Conservation (phyloP, 2,113 vertebrate genomes). For the Centropristis striata region DNA sequence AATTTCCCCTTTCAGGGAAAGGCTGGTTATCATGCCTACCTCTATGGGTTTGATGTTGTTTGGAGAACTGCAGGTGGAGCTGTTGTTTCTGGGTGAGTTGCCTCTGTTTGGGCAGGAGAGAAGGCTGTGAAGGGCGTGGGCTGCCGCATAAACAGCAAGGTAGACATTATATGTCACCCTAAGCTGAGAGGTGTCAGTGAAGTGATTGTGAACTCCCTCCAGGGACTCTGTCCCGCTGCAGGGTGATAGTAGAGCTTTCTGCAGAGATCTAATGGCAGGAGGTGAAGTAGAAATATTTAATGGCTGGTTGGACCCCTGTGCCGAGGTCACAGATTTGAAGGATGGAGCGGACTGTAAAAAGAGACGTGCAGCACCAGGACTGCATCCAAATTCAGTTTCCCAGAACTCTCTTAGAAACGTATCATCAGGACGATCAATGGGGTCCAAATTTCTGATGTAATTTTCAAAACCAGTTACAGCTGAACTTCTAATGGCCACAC, state of each 20-base stretch:
- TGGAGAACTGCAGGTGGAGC: constrained; percentile 65
- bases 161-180: constrained; percentile 85
- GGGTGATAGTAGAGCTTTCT: constrained; percentile 55
- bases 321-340: neutral
- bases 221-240: constrained; percentile 85
- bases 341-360: neutral
- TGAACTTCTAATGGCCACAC: constrained; percentile 82
- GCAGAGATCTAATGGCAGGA: too few species aligned
- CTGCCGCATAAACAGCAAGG: constrained; percentile 84
- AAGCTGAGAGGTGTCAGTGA: constrained; percentile 82
- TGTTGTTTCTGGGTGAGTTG: constrained; percentile 30
- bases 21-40: constrained; percentile 52
- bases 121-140: constrained; percentile 83
- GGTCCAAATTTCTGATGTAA: constrained; percentile 75
- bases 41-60: constrained; percentile 71
- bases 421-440: constrained; percentile 64
- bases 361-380: constrained; percentile 9
- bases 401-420: constrained; percentile 76
- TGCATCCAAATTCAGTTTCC: constrained; percentile 79
- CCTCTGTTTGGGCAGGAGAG: constrained; percentile 69
- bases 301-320: neutral
- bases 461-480: constrained; percentile 78
- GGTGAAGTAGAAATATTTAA: constrained; percentile 68
- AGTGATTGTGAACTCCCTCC: constrained; percentile 66
- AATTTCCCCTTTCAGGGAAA: neutral